These are phyloP conservation scores for Iphiclides podalirius DNA, from an alignment of 2,888 invertebrate species.

Conservation along the genomic window DNA sequence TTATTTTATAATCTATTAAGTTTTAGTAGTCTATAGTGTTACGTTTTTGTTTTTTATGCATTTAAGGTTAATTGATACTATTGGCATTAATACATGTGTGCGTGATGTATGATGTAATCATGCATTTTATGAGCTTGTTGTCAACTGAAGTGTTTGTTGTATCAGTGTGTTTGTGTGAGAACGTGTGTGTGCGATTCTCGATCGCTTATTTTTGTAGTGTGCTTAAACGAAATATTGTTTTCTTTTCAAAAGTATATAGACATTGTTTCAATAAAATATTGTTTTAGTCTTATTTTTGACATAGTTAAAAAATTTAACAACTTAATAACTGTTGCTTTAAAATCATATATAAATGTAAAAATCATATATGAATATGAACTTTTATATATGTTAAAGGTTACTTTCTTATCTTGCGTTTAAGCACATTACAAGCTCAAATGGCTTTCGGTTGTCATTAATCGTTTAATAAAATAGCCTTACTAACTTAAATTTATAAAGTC, in stretches of 20 bases:
- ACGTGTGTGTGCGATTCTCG: constrained; percentile 34
- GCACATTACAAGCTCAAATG: constrained; percentile 44
- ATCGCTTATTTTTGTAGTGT: constrained; percentile 52
- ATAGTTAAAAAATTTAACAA: background rate
- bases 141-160: constrained; percentile 17
- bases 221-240: constrained; percentile 38
- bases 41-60: constrained; percentile 61
- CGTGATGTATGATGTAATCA: constrained; percentile 37
- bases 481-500: constrained; percentile 66
- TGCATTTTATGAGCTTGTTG: constrained; percentile 24
- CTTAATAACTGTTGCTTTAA: too few species aligned
- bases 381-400: too few species aligned
- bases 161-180: constrained; percentile 20
- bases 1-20: constrained; percentile 20
- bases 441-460: constrained; percentile 46
- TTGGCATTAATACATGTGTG: constrained; percentile 39
- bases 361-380: too few species aligned
- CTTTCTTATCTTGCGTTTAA: constrained; percentile 39
- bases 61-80: constrained; percentile 49
- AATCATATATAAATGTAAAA: too few species aligned
- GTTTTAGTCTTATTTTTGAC: too few species aligned
- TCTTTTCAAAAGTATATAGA: too few species aligned
- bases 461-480: constrained; percentile 77
- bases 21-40: constrained; percentile 42
- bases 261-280: too few species aligned